A percentile compares a stretch with the other conserved stretches of the same genome.
Conservation (phyloP, 2,113 vertebrate genomes). For the Nyctibius bracteatus region DNA sequence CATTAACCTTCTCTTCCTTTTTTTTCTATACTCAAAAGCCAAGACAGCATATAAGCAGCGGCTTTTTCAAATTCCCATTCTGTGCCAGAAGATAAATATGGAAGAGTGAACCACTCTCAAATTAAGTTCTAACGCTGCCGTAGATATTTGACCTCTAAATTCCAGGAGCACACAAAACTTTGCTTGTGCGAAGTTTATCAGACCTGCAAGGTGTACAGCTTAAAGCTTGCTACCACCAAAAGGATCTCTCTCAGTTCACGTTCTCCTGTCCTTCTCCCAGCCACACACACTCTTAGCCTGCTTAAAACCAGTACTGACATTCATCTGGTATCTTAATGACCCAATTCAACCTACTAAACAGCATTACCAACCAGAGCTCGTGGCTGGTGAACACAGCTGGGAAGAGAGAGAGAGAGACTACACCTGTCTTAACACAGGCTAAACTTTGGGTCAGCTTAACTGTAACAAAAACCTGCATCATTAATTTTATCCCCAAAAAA, state of each 20-base stretch:
- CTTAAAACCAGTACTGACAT: neutral
- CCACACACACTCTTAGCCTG: neutral
- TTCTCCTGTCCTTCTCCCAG: neutral
- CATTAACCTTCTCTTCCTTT: neutral
- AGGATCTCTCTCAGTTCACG: neutral
- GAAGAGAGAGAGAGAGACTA: neutral
- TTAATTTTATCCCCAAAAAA: neutral
- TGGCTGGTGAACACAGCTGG: neutral
- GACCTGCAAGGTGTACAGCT: neutral
- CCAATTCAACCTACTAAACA: neutral
- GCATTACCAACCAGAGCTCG: neutral
- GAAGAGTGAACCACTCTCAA: neutral
- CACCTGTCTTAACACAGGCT: neutral
- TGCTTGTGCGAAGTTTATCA: neutral
- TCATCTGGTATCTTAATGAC: neutral
- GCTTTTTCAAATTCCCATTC: neutral
- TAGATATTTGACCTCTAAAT: neutral
- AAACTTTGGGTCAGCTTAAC: neutral
- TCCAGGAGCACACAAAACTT: neutral
- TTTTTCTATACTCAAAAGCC: neutral
- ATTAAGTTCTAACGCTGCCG: neutral
- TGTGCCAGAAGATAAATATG: neutral
- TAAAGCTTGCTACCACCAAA: neutral
- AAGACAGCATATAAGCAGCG: neutral
- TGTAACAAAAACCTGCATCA: neutral